Conservation (phyloP, 1,140 invertebrate species). For the Cydia pomonella region DNA sequence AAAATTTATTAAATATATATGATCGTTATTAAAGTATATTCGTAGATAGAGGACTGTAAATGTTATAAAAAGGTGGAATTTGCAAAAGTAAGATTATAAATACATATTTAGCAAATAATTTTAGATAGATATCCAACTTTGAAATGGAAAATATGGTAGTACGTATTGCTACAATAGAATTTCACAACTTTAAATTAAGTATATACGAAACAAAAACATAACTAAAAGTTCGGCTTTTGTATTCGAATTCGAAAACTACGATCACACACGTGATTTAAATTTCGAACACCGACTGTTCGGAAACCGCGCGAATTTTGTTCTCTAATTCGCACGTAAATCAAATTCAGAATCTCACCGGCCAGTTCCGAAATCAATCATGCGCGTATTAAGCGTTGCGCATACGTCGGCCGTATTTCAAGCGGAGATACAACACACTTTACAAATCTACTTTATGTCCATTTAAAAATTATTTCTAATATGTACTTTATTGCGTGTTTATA, state of each 20-base stretch:
- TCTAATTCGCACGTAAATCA: constrained; percentile 30
- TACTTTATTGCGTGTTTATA: background rate
- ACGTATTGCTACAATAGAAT: too few species aligned
- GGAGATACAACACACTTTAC: background rate
- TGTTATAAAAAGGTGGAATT: too few species aligned
- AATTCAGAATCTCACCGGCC: constrained; percentile 27
- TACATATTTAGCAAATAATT: too few species aligned
- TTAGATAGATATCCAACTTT: too few species aligned
- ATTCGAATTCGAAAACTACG: background rate
- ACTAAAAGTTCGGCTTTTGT: background rate
- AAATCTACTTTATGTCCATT: background rate
- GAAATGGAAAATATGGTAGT: too few species aligned
- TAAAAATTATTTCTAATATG: background rate
- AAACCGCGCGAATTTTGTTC: constrained; percentile 29
- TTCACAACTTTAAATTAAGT: too few species aligned
- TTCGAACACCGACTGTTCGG: constrained; percentile 35
- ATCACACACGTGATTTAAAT: constrained; percentile 25
- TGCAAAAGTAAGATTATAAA: too few species aligned
- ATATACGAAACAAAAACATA: too few species aligned
- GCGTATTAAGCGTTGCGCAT: constrained; percentile 68
- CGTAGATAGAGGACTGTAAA: too few species aligned
- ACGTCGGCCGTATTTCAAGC: constrained; percentile 71
- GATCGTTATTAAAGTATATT: too few species aligned
- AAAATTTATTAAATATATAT: background rate
- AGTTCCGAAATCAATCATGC: constrained; percentile 69